A percentile compares a stretch with the other conserved stretches of the same genome.
Evolutionary conservation across 2,888 invertebrate genomes (phyloP).

Genomic region (Lamellibrachia columna): DNA sequence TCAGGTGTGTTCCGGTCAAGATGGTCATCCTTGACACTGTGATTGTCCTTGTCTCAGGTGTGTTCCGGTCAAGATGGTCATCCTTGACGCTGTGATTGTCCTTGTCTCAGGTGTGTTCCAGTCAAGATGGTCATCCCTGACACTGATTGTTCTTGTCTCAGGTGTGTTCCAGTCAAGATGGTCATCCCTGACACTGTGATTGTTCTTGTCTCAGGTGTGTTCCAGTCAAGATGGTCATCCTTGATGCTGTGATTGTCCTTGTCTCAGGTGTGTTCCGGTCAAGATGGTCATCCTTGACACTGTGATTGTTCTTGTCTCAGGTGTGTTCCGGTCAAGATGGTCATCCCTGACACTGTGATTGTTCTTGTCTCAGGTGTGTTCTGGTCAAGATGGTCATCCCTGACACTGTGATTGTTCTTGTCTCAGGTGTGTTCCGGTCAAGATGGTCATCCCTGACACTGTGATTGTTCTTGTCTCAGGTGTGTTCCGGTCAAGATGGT

Average conservation of each 20-base stretch:
- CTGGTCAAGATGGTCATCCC: slow-evolving; percentile 64
- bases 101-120: too few species aligned
- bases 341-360: too few species aligned
- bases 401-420: slow-evolving; percentile 56
- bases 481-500: slow-evolving; percentile 66
- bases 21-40: slow-evolving; percentile 67
- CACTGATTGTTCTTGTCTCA: slow-evolving; percentile 41
- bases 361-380: slow-evolving; percentile 60
- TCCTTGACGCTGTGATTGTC: slow-evolving; percentile 69
- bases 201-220: slow-evolving; percentile 68
- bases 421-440: slow-evolving; percentile 68
- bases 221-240: slow-evolving; percentile 49
- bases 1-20: slow-evolving; percentile 64
- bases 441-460: slow-evolving; percentile 56
- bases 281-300: slow-evolving; percentile 52
- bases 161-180: slow-evolving; percentile 67
- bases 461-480: slow-evolving; percentile 43
- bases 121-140: too few species aligned
- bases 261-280: slow-evolving; percentile 66
- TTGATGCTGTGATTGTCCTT: too few species aligned
- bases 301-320: slow-evolving; percentile 65
- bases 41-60: slow-evolving; percentile 57
- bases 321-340: slow-evolving; percentile 68
- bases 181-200: slow-evolving; percentile 48
- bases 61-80: slow-evolving; percentile 66